Evolutionary conservation across 2,888 invertebrate species (phyloP).

Genomic region (Habrosyne pyritoides): DNA sequence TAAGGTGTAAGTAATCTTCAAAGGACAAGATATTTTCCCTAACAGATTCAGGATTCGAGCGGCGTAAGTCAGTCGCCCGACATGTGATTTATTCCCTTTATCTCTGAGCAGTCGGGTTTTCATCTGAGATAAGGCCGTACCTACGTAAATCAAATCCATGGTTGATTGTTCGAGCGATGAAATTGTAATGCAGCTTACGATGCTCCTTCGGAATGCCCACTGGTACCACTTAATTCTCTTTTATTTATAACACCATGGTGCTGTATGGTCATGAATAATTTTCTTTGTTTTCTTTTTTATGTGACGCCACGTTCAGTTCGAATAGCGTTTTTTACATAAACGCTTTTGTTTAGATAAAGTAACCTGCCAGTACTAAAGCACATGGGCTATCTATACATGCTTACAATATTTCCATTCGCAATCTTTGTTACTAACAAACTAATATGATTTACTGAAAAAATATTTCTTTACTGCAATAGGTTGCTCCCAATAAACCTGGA

Average conservation of each 20-base stretch:
- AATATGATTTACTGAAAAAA: no score
- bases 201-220: constrained; percentile 19
- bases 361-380: no score
- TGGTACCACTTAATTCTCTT: constrained; percentile 9
- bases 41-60: constrained; percentile 42
- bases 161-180: constrained; percentile 59
- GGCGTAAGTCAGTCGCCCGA: constrained; percentile 70
- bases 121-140: constrained; percentile 63
- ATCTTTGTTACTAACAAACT: no score
- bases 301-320: neutral
- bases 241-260: neutral
- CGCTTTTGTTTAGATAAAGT: no score
- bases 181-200: constrained; percentile 54
- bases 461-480: neutral
- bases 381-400: no score
- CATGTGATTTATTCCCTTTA: constrained; percentile 78
- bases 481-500: neutral
- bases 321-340: no score
- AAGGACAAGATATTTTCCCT: constrained; percentile 36
- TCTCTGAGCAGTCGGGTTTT: constrained; percentile 67
- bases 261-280: neutral
- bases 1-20: constrained; percentile 37
- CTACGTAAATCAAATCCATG: constrained; percentile 70
- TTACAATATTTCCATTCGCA: no score
- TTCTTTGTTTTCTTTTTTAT: neutral